These are phyloP conservation scores for Mareca strepera DNA, from an alignment of 2,797 vertebrate species.

Conservation along the genomic window DNA sequence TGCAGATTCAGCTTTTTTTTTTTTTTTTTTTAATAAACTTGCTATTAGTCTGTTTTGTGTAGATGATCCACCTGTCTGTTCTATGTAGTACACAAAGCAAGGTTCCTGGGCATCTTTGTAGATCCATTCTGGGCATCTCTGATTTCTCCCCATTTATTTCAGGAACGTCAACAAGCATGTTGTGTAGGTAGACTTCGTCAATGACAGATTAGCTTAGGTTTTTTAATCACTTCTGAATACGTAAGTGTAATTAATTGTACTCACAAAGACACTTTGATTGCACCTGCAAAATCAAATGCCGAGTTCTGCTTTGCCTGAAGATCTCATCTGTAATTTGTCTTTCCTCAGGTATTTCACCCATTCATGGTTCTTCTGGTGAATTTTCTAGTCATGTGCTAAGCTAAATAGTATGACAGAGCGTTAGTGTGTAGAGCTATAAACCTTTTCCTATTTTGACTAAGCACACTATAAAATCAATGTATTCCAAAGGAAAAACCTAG, in stretches of 20 bases:
- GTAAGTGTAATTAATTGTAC: conserved; percentile 64
- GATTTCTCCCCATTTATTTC: conserved; percentile 5
- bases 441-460: neutral
- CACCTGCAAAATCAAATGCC: conserved; percentile 41
- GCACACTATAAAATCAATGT: neutral
- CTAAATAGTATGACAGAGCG: neutral
- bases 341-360: neutral
- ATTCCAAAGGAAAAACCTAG: neutral
- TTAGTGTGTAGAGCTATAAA: neutral
- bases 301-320: neutral
- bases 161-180: neutral
- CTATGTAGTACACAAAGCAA: neutral
- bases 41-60: neutral
- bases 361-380: conserved; percentile 8
- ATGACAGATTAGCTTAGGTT: neutral
- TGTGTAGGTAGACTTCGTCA: neutral
- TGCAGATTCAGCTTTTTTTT: neutral
- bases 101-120: neutral
- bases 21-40: neutral
- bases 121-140: conserved; percentile 5
- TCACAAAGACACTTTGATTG: conserved; percentile 56
- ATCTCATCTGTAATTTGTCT: conserved; percentile 5
- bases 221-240: conserved; percentile 26
- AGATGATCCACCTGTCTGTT: neutral
- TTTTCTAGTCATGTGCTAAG: neutral